Base-by-base conservation (phyloP, 2,888 invertebrate species). In the Macrosiphum euphorbiae region DNA sequence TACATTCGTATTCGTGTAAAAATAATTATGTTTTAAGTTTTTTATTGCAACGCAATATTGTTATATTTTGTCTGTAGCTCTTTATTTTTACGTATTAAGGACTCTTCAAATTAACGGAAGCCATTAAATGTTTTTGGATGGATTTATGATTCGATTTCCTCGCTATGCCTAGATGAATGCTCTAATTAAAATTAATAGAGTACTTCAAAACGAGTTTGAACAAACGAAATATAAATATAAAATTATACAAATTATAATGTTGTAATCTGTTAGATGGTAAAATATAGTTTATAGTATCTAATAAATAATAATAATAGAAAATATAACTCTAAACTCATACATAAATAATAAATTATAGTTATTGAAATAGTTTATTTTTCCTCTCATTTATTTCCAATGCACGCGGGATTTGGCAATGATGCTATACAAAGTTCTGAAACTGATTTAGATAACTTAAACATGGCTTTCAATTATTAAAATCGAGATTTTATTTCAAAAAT, bases 61-160 rank as follows among this genome's bases (percentile, higher is more conserved):
- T 55, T 26, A n/a, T 47, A 47, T 47, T 58, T 89, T 44, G 26
- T 61, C 55, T 28, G 55, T 55, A 41, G 28, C 16, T 28, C 28
- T 89, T 13, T 95, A 13, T 95, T 95, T 94, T 95, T 95, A 94
- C 95, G 95, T 94, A 95, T 28, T 44, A n/a, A 61, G 41, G 55
- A 28, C 58, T 58, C 89, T n/a, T 28, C 44, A 52, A 41, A 89
- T 61, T 58, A 61, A 89, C 58, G 89, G 89, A 89, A 89, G 61
- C 44, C 26, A 89, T 58, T 58, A 28, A 89, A 47, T 61, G 44
- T 61, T 44, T 89, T 89, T 61, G 44, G 58, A 61, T 61, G 58
- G 44, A 58, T 89, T 89, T 89, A 89, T 61, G 89, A 89, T 89
- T 89, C 58, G 58, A 89, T 89, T 61, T 41, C 16, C 28, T n/a